Percentiles rank a stretch among this genome's conserved stretches.
Evolutionary conservation across 2,888 invertebrate genomes (phyloP).

Genomic region (Anoplius nigerrimus): DNA sequence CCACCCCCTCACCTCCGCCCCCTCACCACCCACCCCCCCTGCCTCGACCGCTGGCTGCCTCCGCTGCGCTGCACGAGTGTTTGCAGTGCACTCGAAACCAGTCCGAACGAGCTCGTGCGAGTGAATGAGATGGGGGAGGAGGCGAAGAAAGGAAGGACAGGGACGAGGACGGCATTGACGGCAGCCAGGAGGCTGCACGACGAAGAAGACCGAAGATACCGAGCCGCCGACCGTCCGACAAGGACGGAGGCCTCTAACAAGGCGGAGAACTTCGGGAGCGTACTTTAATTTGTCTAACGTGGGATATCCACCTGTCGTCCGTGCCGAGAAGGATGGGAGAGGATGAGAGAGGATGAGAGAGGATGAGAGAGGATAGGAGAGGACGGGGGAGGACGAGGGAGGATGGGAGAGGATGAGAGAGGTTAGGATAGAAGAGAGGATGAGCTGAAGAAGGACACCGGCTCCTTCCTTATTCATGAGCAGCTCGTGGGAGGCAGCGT

Average conservation of each 20-base stretch:
- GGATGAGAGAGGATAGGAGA: too few species aligned
- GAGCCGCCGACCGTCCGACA: too few species aligned
- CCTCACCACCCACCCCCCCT: constrained; percentile 43
- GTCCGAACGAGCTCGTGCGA: constrained; percentile 67
- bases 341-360: background rate
- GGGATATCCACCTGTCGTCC: constrained; percentile 69
- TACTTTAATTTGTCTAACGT: constrained; percentile 73
- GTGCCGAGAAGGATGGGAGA: constrained; percentile 41
- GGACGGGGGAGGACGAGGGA: too few species aligned
- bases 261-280: constrained; percentile 53
- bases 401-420: too few species aligned
- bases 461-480: too few species aligned
- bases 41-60: constrained; percentile 47
- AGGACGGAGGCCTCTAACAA: too few species aligned
- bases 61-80: constrained; percentile 67
- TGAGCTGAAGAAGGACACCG: too few species aligned
- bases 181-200: constrained; percentile 30
- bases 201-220: constrained; percentile 32
- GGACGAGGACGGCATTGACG: constrained; percentile 16
- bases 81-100: constrained; percentile 74
- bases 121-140: constrained; percentile 19
- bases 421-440: too few species aligned
- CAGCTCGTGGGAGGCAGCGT: too few species aligned
- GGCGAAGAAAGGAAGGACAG: constrained; percentile 13
- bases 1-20: constrained; percentile 37